Conservation (phyloP, 2,888 invertebrate genomes). For the Thalpophila matura region DNA sequence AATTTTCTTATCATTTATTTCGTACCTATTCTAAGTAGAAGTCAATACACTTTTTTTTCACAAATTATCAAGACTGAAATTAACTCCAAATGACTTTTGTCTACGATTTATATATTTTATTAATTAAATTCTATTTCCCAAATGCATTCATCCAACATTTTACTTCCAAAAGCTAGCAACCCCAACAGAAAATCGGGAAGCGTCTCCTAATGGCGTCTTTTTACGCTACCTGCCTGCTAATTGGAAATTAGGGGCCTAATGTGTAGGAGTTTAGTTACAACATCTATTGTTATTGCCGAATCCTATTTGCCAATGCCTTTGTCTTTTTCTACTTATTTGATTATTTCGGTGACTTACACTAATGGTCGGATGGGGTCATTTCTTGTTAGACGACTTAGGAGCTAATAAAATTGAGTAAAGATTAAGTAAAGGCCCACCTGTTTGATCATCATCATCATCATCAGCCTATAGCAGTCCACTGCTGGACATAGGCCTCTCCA, state of each 20-base stretch:
- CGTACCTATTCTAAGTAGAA: too few relatives aligned
- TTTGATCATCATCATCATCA: too few relatives aligned
- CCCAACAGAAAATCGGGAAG: slow-evolving; percentile 71
- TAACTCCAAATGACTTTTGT: too few relatives aligned
- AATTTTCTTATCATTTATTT: too few relatives aligned
- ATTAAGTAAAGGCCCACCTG: neutral
- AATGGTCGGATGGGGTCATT: slow-evolving; percentile 40
- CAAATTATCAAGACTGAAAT: neutral
- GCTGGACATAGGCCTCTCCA: too few relatives aligned
- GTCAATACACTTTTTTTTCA: too few relatives aligned
- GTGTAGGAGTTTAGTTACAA: slow-evolving; percentile 86
- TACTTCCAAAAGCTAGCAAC: slow-evolving; percentile 48
- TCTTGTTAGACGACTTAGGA: slow-evolving; percentile 30
- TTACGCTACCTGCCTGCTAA: slow-evolving; percentile 90
- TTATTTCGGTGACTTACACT: slow-evolving; percentile 60
- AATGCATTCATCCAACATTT: slow-evolving; percentile 39
- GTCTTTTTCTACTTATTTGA: slow-evolving; percentile 76
- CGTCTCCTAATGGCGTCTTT: slow-evolving; percentile 87
- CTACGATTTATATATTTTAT: too few relatives aligned
- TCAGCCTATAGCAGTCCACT: too few relatives aligned
- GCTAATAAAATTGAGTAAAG: slow-evolving; percentile 44
- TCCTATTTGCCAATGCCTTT: slow-evolving; percentile 83
- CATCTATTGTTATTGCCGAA: slow-evolving; percentile 82
- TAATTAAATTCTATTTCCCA: neutral
- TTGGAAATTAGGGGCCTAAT: slow-evolving; percentile 89